Base-by-base conservation (phyloP, 1,140 invertebrate genomes). In the Hormaphis cornu region DNA sequence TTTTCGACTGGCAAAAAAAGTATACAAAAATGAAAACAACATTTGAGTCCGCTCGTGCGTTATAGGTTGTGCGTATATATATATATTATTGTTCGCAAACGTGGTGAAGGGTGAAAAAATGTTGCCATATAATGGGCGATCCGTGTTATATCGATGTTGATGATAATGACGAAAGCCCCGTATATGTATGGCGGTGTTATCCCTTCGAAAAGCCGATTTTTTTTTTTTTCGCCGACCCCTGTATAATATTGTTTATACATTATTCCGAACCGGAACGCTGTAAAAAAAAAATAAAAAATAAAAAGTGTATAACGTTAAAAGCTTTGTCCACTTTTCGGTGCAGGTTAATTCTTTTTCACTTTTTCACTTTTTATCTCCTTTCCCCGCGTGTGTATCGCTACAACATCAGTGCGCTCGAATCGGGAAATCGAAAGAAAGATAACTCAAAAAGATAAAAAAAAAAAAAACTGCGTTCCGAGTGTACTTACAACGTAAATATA, bases 61-160 rank as follows among this genome's bases (percentile, higher is more conserved):
- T 16, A 46, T n/a, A 8, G 4, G n/a, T 16, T 10, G 8, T 46
- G 8, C n/a, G n/a, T 5, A 16, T 8, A 4, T 16, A n/a, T 16
- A 8, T 16, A 16, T 28, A 48, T 63, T 63, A 63, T 44, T 30
- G 33, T 66, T 46, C 44, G 18, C 5, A 3, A 14, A 22, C 26
- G 44, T n/a, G 18, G 14, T 14, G 6, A 46, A n/a, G 42, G 18
- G 28, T 8, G 26, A 44, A 63, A 66, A 63, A 63, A 66, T 35
- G 30, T 48, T 50, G 20, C 20, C 22, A 58, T 35, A 66, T 66
- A 66, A 66, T 66, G 61, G 61, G 61, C 61, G 61, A 66, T 66
- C 35, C 61, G 61, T 66, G 61, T 66, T 66, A n/a, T 46, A 66
- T 66, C 61, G 61, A 50, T 66, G 61, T 66, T 20, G 61, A 66